Conservation (phyloP, 2,888 invertebrate species). For the Drosophila emarginata region DNA sequence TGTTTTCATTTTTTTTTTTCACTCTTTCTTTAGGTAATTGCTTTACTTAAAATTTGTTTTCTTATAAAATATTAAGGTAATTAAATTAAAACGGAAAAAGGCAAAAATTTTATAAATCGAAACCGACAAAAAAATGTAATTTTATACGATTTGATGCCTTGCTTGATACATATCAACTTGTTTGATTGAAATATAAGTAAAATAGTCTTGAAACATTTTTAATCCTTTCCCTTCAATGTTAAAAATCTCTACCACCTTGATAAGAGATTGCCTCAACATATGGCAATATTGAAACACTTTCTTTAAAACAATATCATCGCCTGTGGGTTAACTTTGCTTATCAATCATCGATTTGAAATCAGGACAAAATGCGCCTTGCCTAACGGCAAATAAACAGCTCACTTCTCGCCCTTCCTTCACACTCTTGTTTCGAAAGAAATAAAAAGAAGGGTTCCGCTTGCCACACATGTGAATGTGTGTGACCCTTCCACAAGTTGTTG, state of each 20-base stretch:
- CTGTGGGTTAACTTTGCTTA: conserved; percentile 21
- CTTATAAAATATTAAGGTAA: no score
- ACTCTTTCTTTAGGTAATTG: no score
- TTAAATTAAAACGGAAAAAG: no score
- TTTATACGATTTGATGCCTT: no score
- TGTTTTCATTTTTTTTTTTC: background rate
- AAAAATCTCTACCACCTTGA: background rate
- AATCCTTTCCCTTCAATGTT: no score
- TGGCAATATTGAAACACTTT: background rate
- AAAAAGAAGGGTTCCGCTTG: conserved; percentile 42
- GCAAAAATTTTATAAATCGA: no score
- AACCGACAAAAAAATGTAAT: no score
- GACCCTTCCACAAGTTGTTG: conserved; percentile 42
- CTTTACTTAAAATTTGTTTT: background rate
- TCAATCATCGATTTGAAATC: conserved; percentile 27
- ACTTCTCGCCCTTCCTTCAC: background rate
- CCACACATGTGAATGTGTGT: conserved; percentile 30
- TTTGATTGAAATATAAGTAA: no score
- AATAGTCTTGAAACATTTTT: no score
- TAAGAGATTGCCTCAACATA: background rate
- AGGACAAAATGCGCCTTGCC: conserved; percentile 4
- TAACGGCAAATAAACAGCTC: conserved; percentile 39
- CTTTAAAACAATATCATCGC: conserved; percentile 4
- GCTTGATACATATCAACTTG: no score
- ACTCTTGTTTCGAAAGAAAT: conserved; percentile 1